phyloP scores from a whole-genome alignment of 2,113 vertebrate genomes.

The Rhinopomastus cyanomelas region DNA sequence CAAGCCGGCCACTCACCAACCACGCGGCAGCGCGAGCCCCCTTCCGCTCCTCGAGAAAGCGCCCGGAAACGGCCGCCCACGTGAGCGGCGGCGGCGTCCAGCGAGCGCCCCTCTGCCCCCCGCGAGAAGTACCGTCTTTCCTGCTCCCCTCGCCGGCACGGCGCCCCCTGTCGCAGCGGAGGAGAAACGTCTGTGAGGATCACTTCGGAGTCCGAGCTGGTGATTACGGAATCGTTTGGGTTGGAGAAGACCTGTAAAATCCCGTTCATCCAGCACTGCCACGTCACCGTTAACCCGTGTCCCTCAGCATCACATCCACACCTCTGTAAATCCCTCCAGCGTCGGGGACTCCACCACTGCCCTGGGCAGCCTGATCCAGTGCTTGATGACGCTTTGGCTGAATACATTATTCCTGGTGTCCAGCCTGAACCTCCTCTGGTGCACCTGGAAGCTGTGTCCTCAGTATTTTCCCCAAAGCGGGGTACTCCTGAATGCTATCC shows the following conservation, averaged over 20 bases:
- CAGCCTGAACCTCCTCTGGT: too few species aligned
- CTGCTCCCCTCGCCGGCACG: background rate
- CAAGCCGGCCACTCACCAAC: background rate
- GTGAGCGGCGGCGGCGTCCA: background rate
- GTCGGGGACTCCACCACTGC: background rate
- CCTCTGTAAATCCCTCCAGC: background rate
- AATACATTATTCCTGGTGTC: background rate
- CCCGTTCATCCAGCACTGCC: background rate
- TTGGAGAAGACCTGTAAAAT: too few species aligned
- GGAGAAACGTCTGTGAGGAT: background rate
- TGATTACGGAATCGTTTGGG: background rate
- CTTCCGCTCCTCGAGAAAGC: background rate
- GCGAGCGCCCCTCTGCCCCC: background rate
- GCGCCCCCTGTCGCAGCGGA: background rate
- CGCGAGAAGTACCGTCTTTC: background rate
- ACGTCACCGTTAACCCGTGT: background rate
- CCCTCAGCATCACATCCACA: background rate
- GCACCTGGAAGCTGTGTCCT: background rate
- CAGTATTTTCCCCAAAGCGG: background rate
- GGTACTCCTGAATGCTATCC: background rate
- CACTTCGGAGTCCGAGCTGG: background rate
- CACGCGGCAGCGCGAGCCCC: background rate
- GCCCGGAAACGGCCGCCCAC: slow-evolving; percentile 25
- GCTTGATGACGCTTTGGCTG: too few species aligned
- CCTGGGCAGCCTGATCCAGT: background rate